A percentile compares a stretch with the other conserved stretches of the same genome.
phyloP scores from a whole-genome alignment of 1,140 invertebrate genomes.

The Drosophila sturtevanti region DNA sequence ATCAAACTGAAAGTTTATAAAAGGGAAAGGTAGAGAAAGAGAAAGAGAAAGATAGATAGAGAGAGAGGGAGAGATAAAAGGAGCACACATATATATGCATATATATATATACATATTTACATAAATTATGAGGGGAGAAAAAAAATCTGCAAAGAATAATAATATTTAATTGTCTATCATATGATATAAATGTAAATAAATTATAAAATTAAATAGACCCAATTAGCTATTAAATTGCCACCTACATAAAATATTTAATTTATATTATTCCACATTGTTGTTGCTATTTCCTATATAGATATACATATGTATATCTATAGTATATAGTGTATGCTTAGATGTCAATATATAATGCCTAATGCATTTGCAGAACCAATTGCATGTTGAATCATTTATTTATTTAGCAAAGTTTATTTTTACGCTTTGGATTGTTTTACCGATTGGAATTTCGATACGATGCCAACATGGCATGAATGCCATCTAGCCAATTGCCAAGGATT shows the following conservation, averaged over 20 bases:
- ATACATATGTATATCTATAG: no score
- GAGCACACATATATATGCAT: background rate
- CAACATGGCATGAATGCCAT: background rate
- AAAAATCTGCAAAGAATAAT: background rate
- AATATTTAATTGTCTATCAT: conserved; percentile 1
- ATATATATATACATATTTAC: background rate
- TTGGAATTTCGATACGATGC: background rate
- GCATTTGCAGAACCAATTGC: background rate
- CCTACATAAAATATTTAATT: background rate
- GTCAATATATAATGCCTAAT: conserved; percentile 1
- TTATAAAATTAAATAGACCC: background rate
- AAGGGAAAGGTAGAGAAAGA: background rate
- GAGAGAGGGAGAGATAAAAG: background rate
- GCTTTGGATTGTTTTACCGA: background rate
- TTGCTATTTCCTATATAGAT: background rate
- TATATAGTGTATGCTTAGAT: no score
- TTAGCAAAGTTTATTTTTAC: background rate
- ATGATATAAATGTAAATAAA: background rate
- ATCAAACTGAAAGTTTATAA: background rate
- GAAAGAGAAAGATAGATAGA: background rate
- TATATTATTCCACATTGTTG: background rate
- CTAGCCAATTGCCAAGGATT: background rate
- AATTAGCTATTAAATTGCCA: background rate
- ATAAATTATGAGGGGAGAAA: background rate
- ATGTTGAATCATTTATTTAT: background rate